Percentiles rank a stretch among this genome's conserved stretches.
These are phyloP conservation scores for Nycticryphes semicollaris DNA, from an alignment of 2,113 vertebrate genomes.

Conservation along the genomic window DNA sequence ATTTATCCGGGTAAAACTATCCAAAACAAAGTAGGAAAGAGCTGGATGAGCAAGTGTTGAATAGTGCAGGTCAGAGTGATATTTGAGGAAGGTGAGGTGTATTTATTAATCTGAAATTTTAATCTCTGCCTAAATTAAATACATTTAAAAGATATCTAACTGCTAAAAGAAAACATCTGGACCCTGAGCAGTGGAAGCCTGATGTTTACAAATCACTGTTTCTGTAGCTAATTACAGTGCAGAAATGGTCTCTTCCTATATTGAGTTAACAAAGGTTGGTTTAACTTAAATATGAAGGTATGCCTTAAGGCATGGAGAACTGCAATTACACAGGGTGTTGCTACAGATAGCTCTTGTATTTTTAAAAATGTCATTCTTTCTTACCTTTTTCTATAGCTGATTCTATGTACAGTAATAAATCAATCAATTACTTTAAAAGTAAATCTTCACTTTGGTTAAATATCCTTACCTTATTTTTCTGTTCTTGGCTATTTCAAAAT, in stretches of 20 bases:
- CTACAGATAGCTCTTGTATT: neutral
- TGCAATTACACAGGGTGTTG: neutral
- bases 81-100: neutral
- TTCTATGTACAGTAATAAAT: neutral
- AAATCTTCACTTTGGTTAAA: neutral
- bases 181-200: neutral
- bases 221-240: neutral
- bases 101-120: neutral
- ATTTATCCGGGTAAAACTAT: neutral
- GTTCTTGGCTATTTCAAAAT: neutral
- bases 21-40: neutral
- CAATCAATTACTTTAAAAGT: neutral
- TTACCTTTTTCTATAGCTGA: neutral
- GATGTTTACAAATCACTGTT: neutral
- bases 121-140: neutral
- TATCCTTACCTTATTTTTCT: neutral
- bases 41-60: neutral
- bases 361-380: neutral
- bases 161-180: neutral
- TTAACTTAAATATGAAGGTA: neutral
- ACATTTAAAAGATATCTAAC: neutral
- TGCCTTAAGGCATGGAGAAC: neutral
- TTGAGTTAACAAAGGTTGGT: neutral
- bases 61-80: neutral
- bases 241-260: neutral